Base-by-base conservation (phyloP, 2,888 invertebrate genomes). In the Chymomyza amoena region DNA sequence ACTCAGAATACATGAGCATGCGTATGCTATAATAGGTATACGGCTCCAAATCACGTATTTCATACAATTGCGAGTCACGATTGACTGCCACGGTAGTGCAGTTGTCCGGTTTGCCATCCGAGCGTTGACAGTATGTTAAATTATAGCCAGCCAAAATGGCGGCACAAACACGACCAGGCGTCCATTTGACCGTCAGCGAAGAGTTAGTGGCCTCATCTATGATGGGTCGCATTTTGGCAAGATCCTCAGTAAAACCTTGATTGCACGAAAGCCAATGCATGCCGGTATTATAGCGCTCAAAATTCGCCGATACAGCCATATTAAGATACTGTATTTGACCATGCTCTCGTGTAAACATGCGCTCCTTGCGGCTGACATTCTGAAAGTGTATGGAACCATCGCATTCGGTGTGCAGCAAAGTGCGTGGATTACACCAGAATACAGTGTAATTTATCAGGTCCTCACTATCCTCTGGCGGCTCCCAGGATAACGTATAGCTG, bases 231-330 rank as follows among this genome's bases (percentile, higher is more conserved):
- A 90, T 89, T 72, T 89, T 90, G 18, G 86, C 87, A 64, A 91
- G 74, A 66, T 91, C 91, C 57, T 83, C 87, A 20, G 79, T 83
- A 5, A 83, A 80, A 68, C 89, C 88, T 57, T 89, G 88, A 4
- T 89, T 89, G 64, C 97, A 97, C 50, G 94, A 93, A 10, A 96
- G 95, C 97, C 97, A 97, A 13, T 95, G 93, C 95, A 97, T 96
- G 1, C 97, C 97, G 89, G 96, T 96, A 77, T 96, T 96, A 72
- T 93, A 93, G 4, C 90, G 90, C 0, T 92, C 91, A 56, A 94
- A 94, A 86, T 97, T 96, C 0, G 96, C 96, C 6, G 97, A 94
- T 72, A 97, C 96, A 1, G 97, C 97, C 92, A 97, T 96, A 61
- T 90, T 91, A 13, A 91, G 86, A 94, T 96, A 89, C 94, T 83